phyloP scores from a whole-genome alignment of 2,113 vertebrate species.

The Trochalopteron elliotii region DNA sequence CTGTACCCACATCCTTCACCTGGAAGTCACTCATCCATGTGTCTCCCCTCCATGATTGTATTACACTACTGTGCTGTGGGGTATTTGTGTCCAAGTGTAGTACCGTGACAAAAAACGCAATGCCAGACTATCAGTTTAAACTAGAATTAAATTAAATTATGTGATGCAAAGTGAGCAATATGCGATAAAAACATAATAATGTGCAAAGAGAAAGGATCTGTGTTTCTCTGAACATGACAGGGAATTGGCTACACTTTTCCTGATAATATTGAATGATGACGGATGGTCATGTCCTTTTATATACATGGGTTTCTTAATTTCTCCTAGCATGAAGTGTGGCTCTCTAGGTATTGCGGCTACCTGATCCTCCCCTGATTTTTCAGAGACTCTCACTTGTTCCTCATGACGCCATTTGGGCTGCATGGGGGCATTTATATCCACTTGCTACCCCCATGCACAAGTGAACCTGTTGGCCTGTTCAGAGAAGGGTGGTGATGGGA shows the following conservation, averaged over 20 bases:
- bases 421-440: not conserved
- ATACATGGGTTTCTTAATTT: not conserved
- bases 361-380: not conserved
- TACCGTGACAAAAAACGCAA: not conserved
- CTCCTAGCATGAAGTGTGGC: not conserved
- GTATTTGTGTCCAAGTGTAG: not conserved
- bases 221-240: not conserved
- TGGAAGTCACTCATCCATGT: not conserved
- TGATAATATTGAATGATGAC: not conserved
- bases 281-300: not conserved
- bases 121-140: not conserved
- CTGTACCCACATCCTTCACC: not conserved
- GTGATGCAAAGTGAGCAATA: not conserved
- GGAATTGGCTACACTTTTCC: not conserved
- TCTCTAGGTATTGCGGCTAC: not conserved
- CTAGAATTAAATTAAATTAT: not conserved
- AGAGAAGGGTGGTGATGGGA: not conserved
- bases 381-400: not conserved
- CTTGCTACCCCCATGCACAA: not conserved
- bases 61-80: not conserved
- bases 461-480: not conserved
- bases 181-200: not conserved
- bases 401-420: not conserved
- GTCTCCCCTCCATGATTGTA: not conserved
- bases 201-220: not conserved